Evolutionary conservation across 2,797 vertebrate genomes (phyloP), one percentile per base, ranked within the genome.

Genomic region (Schizopygopsis malacanthus): DNA sequence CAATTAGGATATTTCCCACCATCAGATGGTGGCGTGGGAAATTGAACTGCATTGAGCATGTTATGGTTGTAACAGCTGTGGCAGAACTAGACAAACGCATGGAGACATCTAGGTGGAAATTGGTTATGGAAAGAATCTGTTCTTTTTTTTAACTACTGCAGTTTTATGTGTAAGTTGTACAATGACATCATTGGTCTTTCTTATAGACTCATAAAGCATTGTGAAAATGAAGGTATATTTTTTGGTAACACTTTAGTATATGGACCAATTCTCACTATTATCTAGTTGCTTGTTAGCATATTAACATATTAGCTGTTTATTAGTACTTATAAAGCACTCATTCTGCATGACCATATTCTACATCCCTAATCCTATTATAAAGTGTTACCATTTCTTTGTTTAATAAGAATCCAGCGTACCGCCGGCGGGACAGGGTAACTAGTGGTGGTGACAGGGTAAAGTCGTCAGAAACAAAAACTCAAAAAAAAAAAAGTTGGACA

Each of bases 61-160:
- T 81, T 67, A 75, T 87, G 77, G 56, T 75, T 75, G 11, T 80
- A 80, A 73, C 82, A 84, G 76, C 69, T 84, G 86, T 56, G 45
- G 43, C 33, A n/a, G 13, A 45, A 52, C 54, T 79, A 8, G 81
- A 71, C 28, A 15, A 20, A 83, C 43, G 72, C 20, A 6, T 41
- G 15, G 16, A 45, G 3, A 73, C 15, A 37, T 45, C 25, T 67
- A 13, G 2, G 45, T 50, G 6, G 4, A 71, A 16, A 59, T 2
- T 72, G 75, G 28, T 50, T 78, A 15, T 80, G n/a, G 20, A 39
- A 63, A 50, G 15, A 67, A 18, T 18, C 15, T n/a, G 20, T 4
- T 69, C 18, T 45, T 22, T 22, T 28, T 20, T 65, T 8, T 11
- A 41, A 25, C 9, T 41, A 18, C 28, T 75, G 41, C 22, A 52